These are phyloP conservation scores for Helicoverpa zea DNA, from an alignment of 1,140 invertebrate species.

Conservation along the genomic window DNA sequence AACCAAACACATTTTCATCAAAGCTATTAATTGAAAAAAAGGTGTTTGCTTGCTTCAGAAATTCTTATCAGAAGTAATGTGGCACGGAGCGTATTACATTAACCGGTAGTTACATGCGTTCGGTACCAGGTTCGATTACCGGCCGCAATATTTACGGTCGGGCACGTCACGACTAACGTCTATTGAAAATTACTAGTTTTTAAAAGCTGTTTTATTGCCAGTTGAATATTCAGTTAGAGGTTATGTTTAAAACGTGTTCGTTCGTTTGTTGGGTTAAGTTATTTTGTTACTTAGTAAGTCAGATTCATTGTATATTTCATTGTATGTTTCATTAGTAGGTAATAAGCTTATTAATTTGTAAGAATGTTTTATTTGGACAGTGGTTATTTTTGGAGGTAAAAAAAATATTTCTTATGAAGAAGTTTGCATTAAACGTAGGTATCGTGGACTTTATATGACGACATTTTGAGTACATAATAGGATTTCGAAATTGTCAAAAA, in stretches of 20 bases:
- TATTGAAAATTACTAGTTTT: constrained; percentile 51
- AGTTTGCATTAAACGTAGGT: no score
- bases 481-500: no score
- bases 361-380: no score
- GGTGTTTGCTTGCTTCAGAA: constrained; percentile 11
- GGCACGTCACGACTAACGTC: constrained; percentile 40
- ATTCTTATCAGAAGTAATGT: constrained; percentile 47
- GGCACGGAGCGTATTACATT: constrained; percentile 39
- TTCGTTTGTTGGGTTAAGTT: background rate
- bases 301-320: no score
- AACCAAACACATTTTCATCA: background rate
- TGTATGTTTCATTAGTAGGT: no score
- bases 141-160: constrained; percentile 40
- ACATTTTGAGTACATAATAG: no score
- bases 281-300: constrained; percentile 13
- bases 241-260: constrained; percentile 8
- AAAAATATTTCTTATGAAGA: no score
- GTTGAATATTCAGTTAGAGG: constrained; percentile 41
- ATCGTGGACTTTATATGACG: no score
- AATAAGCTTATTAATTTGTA: no score
- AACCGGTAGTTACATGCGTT: constrained; percentile 46
- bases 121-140: constrained; percentile 46
- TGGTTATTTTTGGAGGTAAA: no score
- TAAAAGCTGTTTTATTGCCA: constrained; percentile 44
- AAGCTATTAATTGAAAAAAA: constrained; percentile 30